Evolutionary conservation across 2,113 vertebrate species (phyloP).

Genomic region (Cryptomyrus ogoouensis): DNA sequence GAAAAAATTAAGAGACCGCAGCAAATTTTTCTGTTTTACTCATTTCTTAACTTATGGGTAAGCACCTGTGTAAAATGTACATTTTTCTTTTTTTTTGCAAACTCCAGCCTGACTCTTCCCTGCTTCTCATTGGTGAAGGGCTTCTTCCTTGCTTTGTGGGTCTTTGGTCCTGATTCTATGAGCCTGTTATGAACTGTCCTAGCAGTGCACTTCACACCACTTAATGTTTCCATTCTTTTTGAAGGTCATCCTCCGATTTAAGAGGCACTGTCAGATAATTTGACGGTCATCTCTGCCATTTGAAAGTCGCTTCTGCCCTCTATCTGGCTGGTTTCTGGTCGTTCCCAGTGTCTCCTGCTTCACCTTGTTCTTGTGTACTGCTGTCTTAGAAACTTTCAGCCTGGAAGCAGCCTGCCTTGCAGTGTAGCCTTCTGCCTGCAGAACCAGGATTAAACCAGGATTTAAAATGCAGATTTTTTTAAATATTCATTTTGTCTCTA

Average conservation of each 20-base stretch:
- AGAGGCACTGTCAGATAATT: neutral
- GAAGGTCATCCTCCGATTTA: neutral
- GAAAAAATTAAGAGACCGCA: neutral
- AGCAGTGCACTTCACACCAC: too few species aligned
- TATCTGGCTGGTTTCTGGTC: neutral
- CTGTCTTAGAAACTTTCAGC: neutral
- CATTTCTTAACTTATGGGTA: neutral
- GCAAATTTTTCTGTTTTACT: neutral
- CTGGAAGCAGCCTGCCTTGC: neutral
- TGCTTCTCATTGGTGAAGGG: too few species aligned
- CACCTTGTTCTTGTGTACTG: neutral
- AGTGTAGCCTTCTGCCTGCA: neutral
- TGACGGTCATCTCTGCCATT: neutral
- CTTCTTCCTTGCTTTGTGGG: too few species aligned
- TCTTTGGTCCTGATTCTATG: too few species aligned
- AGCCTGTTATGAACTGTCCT: too few species aligned
- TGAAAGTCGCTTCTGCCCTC: neutral
- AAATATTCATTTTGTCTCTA: too few species aligned
- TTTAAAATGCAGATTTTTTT: neutral
- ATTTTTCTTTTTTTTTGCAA: too few species aligned
- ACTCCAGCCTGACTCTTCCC: too few species aligned
- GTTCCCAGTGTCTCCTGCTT: neutral
- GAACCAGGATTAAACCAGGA: neutral
- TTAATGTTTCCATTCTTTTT: neutral
- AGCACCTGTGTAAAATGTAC: too few species aligned